Conservation (phyloP, 30 jellyfish, hydroid and myxozoan genomes). For the Mastigias papua region DNA sequence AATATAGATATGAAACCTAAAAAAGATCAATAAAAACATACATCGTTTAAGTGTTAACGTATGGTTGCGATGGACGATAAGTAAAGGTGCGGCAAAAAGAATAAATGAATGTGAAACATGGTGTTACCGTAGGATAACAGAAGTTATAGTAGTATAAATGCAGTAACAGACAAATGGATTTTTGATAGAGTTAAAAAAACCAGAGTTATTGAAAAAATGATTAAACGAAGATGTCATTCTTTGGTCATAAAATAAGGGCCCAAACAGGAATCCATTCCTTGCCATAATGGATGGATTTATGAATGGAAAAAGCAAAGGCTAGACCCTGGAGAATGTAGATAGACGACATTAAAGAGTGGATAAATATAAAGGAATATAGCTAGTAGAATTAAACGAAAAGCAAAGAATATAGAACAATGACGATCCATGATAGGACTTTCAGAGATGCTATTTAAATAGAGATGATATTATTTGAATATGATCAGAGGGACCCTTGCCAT, state of each 20-base stretch:
- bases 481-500: too few relatives aligned
- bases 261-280: not conserved
- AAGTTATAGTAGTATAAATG: constrained; percentile 44
- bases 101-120: constrained; percentile 47
- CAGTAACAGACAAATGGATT: not conserved
- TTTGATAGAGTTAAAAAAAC: not conserved
- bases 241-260: not conserved
- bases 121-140: constrained; percentile 50
- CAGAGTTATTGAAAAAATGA: not conserved
- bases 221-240: not conserved
- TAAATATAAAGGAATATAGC: not conserved
- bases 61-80: constrained; percentile 37
- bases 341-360: not conserved
- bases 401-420: not conserved
- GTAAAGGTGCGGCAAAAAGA: constrained; percentile 37
- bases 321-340: constrained; percentile 1
- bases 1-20: constrained; percentile 31
- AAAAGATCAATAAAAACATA: constrained; percentile 31
- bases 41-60: constrained; percentile 27
- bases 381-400: not conserved
- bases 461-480: too few relatives aligned
- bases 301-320: not conserved
- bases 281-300: not conserved
- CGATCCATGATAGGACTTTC: not conserved
- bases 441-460: not conserved